Conservation (phyloP, 2,113 vertebrate species). For the Gnathonemus longibarbis region DNA sequence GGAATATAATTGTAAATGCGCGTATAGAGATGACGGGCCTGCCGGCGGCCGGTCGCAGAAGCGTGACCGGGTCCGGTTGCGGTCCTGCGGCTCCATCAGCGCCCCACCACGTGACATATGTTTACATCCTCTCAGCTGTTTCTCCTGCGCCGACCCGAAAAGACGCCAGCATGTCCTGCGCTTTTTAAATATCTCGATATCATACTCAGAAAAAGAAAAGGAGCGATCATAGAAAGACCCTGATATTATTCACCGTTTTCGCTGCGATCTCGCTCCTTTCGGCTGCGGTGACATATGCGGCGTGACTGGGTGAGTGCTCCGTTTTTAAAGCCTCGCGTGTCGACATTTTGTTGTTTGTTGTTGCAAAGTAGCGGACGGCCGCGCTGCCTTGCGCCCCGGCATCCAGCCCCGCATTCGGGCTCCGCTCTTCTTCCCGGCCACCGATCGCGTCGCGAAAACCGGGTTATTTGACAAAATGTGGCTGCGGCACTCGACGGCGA, state of each 20-base stretch:
- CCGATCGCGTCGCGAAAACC: background rate
- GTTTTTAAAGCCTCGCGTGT: conserved; percentile 5
- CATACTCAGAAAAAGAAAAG: background rate
- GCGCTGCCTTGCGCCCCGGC: background rate
- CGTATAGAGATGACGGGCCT: background rate
- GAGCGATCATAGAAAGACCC: background rate
- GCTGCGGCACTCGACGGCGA: background rate
- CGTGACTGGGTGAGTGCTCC: conserved; percentile 19
- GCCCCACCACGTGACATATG: conserved; percentile 41
- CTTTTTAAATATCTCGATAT: conserved; percentile 12
- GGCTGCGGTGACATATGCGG: background rate
- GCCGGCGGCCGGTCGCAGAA: background rate
- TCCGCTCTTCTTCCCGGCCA: background rate
- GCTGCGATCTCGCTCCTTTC: background rate
- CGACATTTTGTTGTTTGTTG: conserved; percentile 31
- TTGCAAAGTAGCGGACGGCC: conserved; percentile 12
- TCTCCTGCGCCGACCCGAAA: conserved; percentile 25
- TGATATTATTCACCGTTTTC: background rate
- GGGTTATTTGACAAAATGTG: background rate
- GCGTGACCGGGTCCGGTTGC: background rate
- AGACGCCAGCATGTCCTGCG: conserved; percentile 19
- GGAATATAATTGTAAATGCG: background rate
- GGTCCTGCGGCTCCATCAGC: background rate
- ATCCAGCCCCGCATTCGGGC: background rate
- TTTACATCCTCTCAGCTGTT: conserved; percentile 53